phyloP scores from a whole-genome alignment of 1,140 invertebrate species.

The Hormaphis cornu region DNA sequence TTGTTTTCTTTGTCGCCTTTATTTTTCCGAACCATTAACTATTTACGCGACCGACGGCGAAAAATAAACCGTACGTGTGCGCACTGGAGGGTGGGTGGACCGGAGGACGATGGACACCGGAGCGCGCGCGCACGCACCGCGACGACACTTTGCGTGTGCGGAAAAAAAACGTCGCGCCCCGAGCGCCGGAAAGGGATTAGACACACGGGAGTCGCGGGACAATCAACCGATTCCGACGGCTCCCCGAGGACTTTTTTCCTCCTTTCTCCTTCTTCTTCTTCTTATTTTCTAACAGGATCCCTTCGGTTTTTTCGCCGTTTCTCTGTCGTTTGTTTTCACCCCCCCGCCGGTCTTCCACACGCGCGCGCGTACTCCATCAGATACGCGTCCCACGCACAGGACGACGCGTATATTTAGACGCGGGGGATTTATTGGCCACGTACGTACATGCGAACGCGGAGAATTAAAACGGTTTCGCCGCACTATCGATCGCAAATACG shows the following conservation, averaged over 20 bases:
- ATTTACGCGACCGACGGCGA: slow-evolving; percentile 31
- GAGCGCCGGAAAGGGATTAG: slow-evolving; percentile 17
- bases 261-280: too few species aligned
- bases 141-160: slow-evolving; percentile 26
- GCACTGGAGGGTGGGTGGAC: background rate
- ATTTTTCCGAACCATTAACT: slow-evolving; percentile 32
- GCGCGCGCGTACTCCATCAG: background rate
- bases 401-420: slow-evolving; percentile 20
- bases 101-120: slow-evolving; percentile 22
- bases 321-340: background rate
- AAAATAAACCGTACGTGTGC: background rate
- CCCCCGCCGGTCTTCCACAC: background rate
- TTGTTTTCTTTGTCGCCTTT: slow-evolving; percentile 33
- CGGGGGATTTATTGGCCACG: slow-evolving; percentile 24
- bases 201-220: slow-evolving; percentile 1
- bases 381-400: slow-evolving; percentile 13
- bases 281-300: slow-evolving; percentile 30
- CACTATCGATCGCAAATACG: slow-evolving; percentile 1
- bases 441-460: background rate
- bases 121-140: too few species aligned
- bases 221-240: slow-evolving; percentile 32
- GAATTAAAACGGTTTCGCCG: slow-evolving; percentile 16
- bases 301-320: slow-evolving; percentile 20
- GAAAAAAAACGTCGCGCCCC: slow-evolving; percentile 5
- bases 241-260: slow-evolving; percentile 31